Evolutionary conservation across 1,140 invertebrate species (phyloP).

Genomic region (Meteorus sp.): DNA sequence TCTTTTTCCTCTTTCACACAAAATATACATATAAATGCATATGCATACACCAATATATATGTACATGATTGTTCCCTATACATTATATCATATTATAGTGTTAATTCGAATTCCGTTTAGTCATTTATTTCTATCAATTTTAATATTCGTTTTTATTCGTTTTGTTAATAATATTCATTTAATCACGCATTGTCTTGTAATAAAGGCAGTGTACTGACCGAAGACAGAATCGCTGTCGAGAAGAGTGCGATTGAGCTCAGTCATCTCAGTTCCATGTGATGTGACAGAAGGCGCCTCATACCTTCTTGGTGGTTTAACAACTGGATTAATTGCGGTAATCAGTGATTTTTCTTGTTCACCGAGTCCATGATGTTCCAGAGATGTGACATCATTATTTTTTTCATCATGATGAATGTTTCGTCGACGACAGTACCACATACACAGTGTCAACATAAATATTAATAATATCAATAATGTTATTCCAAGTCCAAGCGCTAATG

Average conservation of each 20-base stretch:
- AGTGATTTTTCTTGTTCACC: slow-evolving; percentile 78
- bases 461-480: slow-evolving; percentile 62
- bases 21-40: no score
- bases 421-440: slow-evolving; percentile 69
- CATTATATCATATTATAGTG: no score
- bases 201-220: slow-evolving; percentile 63
- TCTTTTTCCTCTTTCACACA: no score
- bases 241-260: slow-evolving; percentile 75
- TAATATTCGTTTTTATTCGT: not conserved
- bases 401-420: slow-evolving; percentile 59
- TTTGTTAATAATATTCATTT: slow-evolving; percentile 26
- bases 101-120: no score
- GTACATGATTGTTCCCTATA: no score
- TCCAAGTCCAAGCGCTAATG: slow-evolving; percentile 55
- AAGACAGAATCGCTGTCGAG: slow-evolving; percentile 72
- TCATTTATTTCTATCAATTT: no score
- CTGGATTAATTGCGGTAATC: slow-evolving; percentile 78
- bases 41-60: no score
- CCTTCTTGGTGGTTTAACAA: slow-evolving; percentile 75
- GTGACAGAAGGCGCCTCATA: slow-evolving; percentile 70
- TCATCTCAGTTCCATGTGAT: slow-evolving; percentile 73
- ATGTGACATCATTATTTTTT: slow-evolving; percentile 58
- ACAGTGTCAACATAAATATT: slow-evolving; percentile 65
- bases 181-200: slow-evolving; percentile 43
- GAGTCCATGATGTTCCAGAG: slow-evolving; percentile 57